A percentile compares a stretch with the other conserved stretches of the same genome.
These are phyloP conservation scores for Drepana falcataria DNA, from an alignment of 2,888 invertebrate species.

Conservation along the genomic window DNA sequence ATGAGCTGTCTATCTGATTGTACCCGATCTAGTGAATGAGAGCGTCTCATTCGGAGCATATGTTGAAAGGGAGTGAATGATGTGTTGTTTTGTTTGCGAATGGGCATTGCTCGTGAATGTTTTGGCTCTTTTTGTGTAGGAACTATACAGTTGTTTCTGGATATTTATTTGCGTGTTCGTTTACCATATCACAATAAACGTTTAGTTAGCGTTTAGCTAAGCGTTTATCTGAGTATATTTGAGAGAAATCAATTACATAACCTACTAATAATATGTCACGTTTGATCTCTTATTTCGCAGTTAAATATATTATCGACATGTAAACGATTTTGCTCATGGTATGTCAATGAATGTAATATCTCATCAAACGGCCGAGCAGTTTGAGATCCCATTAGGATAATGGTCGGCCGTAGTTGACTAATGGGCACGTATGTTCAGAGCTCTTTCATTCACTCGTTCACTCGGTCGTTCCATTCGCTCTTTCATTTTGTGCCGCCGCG, in stretches of 20 bases:
- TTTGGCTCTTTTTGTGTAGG: neutral
- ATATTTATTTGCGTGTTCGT: neutral
- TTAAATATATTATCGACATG: neutral
- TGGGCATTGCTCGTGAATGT: conserved; percentile 10
- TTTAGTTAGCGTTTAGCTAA: too few relatives aligned
- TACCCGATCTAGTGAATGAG: conserved; percentile 35
- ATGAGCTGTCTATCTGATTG: conserved; percentile 57
- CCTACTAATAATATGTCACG: too few relatives aligned
- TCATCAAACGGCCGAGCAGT: conserved; percentile 49
- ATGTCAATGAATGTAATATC: conserved; percentile 33
- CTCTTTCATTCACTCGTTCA: conserved; percentile 61
- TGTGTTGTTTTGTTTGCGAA: conserved; percentile 17
- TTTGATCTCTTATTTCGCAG: too few relatives aligned
- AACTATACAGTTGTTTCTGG: neutral
- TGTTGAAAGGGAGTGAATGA: conserved; percentile 24
- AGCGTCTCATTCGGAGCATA: conserved; percentile 30
- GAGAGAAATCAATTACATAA: too few relatives aligned
- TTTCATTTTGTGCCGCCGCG: conserved; percentile 33
- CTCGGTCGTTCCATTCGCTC: conserved; percentile 48
- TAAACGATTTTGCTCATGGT: conserved; percentile 15
- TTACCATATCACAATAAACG: neutral
- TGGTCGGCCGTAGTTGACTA: conserved; percentile 57
- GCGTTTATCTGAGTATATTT: too few relatives aligned
- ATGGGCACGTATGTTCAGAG: conserved; percentile 45
- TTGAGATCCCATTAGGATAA: conserved; percentile 66